Evolutionary conservation across 2,113 vertebrate species (phyloP), one percentile per base, ranked within the genome.

Genomic region (Leiothrix lutea): DNA sequence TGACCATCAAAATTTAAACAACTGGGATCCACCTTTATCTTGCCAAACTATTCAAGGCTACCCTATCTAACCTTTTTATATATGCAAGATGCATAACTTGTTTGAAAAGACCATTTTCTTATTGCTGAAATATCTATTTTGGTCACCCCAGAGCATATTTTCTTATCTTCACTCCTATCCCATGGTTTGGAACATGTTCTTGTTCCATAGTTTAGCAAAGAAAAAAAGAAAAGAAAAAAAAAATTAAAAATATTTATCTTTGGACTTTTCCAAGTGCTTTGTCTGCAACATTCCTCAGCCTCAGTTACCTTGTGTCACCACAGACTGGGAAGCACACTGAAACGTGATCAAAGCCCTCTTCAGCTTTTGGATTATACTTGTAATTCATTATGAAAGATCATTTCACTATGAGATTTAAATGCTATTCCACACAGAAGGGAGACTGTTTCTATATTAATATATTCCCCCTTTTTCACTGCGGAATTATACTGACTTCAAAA

Each of bases 401-500:
- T 82, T 90, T 61, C 51, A 47, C 22, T 33, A 8, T 31, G 26
- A 75, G 44, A 90, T 73, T 88, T 82, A 91, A 94, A 64, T 0
- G 1, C 26, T 70, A 14, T 38, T 83, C 35, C 19, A 35, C 14
- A 22, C 7, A 58, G 85, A 92, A 69, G 33, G 40, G 28, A 75
- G 42, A 56, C 60, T 47, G 36, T 82, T 58, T 90, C 56, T 93
- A 38, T 51, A 64, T 79, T 92, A 87, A 95, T 74, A 73, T 77
- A 86, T 84, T 85, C 31, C 47, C 38, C 21, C 50, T 88, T 61
- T 81, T 95, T 92, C 42, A 50, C 73, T 90, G 58, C 40, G 33
- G 82, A 97, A 92, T 97, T 94, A 70, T 28, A 90, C 73, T 71
- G 64, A 69, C 61, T 88, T 94, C 44, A 28, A 80, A 95, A 94